Conservation (phyloP, 64 coral and sea anemone species). For the Exaiptasia diaphana region DNA sequence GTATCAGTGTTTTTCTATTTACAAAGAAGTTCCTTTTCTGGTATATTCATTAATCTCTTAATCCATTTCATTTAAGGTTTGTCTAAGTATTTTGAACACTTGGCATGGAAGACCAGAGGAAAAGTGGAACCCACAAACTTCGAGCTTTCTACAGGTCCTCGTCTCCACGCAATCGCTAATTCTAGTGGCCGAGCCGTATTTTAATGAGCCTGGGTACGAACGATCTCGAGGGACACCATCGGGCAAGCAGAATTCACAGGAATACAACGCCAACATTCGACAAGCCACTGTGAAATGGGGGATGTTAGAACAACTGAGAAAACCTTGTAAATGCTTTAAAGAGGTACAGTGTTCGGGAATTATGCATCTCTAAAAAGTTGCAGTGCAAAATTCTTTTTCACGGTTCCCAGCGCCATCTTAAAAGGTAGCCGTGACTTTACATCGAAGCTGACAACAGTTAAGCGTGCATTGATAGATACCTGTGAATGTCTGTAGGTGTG, state of each 20-base stretch:
- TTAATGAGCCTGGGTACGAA: constrained; percentile 98
- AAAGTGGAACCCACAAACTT: constrained; percentile 98
- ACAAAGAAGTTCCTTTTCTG: background rate
- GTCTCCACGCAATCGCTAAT: constrained; percentile 97
- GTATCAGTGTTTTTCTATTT: background rate
- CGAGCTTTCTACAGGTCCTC: constrained; percentile 97
- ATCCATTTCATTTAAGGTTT: constrained; percentile 50
- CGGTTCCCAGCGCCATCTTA: no score
- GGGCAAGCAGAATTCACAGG: constrained; percentile 90
- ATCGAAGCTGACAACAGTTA: no score
- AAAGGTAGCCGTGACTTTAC: no score
- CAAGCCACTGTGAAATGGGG: constrained; percentile 94
- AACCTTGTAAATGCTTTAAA: constrained; percentile 87
- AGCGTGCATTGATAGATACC: no score
- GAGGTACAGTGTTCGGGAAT: constrained; percentile 54
- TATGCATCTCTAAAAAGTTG: no score
- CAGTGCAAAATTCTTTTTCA: no score
- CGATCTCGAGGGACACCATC: constrained; percentile 89
- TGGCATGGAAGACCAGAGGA: constrained; percentile 97
- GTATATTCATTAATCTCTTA: background rate
- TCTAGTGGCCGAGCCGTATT: constrained; percentile 91
- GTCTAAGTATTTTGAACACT: constrained; percentile 95
- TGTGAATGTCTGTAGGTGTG: no score
- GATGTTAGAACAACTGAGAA: constrained; percentile 87
- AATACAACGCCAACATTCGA: constrained; percentile 95